Evolutionary conservation across 2,888 invertebrate genomes (phyloP), one percentile per base, ranked within the genome.

Genomic region (Andrena haemorrhoa): DNA sequence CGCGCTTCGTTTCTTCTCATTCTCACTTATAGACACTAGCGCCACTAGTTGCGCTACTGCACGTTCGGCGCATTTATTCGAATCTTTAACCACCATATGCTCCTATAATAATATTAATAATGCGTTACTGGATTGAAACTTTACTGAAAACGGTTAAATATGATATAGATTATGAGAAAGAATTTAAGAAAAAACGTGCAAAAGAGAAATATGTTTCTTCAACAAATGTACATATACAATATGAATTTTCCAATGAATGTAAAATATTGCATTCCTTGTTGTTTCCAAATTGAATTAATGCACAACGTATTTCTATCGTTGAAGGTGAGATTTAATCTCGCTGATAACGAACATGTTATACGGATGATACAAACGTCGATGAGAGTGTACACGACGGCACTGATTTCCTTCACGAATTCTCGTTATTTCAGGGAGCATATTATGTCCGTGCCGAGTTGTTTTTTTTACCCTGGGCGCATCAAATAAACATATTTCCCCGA

Each of bases 401-500:
- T 51, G 29, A 71, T 71, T 70, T 60, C 20, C 33, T 51, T 35
- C 64, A 2, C 29, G 71, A 23, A 41, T 41, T 53, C 26, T 53
- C 53, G 35, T 72, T 72, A 72, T 53, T 63, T 53, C 35, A 12
- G 8, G 26, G 26, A 64, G 12, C 47, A 53, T 12, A 51, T 63
- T 51, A 33, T 26, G 33, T 35, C n/a, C 53, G n/a, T 47, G 60
- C 60, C 26, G 3, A 4, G 20, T n/a, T 47, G 16, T 23, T 29
- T 35, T 23, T 23, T 60, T 31, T 60, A 47, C n/a, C 29, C n/a
- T 12, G 12, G 2, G 47, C 7, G n/a, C 23, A 49, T 70, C 8
- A 60, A 49, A 49, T 23, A 64, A 51, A 51, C 2, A 51, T 20
- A 20, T 20, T 51, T 51, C 51, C 20, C 20, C 20, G 51, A 20